phyloP scores from a whole-genome alignment of 1,140 invertebrate species.

The Caenorhabditis inopinata region DNA sequence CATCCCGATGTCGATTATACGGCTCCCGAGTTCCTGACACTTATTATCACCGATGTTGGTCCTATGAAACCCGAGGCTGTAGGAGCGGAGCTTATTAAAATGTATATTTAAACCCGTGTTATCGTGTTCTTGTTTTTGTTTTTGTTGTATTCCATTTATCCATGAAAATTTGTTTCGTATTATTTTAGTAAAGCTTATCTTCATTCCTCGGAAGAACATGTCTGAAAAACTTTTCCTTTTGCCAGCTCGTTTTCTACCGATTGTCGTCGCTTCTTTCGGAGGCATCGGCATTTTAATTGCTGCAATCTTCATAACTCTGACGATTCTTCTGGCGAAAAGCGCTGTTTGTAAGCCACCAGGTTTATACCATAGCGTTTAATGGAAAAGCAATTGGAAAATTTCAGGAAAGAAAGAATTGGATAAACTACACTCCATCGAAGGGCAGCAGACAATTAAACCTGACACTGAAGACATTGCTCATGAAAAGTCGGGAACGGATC shows the following conservation, averaged over 20 bases:
- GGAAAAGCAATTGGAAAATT: not conserved
- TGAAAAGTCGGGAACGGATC: not conserved
- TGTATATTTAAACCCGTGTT: conserved; percentile 76
- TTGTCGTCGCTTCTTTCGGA: not conserved
- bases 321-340: not conserved
- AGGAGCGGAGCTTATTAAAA: conserved; percentile 91
- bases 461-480: not conserved
- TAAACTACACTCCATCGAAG: not conserved
- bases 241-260: not conserved
- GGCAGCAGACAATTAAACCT: not conserved
- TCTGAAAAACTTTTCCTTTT: not conserved
- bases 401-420: not conserved
- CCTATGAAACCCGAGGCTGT: conserved; percentile 91
- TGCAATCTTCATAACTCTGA: not conserved
- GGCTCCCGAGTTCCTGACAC: conserved; percentile 83
- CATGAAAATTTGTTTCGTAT: not conserved
- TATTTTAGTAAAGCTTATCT: not conserved
- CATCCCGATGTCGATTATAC: conserved; percentile 94
- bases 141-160: not conserved
- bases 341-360: not conserved
- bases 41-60: conserved; percentile 91
- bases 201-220: not conserved
- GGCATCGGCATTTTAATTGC: not conserved
- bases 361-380: not conserved
- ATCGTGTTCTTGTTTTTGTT: not conserved